phyloP scores from a whole-genome alignment of 2,113 vertebrate species.

The Thryonomys swinderianus region DNA sequence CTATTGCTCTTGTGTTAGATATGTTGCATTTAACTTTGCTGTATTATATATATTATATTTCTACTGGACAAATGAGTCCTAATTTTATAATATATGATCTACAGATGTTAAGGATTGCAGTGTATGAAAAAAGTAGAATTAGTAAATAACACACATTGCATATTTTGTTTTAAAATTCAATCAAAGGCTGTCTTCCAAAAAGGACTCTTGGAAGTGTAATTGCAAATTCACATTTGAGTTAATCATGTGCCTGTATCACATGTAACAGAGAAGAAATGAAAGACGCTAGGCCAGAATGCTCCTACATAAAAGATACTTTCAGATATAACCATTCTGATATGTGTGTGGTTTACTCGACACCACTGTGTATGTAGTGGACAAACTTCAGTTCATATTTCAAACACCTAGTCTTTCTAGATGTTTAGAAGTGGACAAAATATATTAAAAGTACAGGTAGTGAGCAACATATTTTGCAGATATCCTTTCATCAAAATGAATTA shows the following conservation, averaged over 20 bases:
- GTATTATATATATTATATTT: slow-evolving; percentile 37
- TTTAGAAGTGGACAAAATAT: not conserved
- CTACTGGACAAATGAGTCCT: slow-evolving; percentile 36
- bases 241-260: not conserved
- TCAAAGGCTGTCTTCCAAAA: slow-evolving; percentile 57
- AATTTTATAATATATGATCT: slow-evolving; percentile 53
- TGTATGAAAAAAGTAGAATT: slow-evolving; percentile 63
- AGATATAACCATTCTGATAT: slow-evolving; percentile 31
- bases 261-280: not conserved
- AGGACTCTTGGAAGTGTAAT: slow-evolving; percentile 13
- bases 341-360: slow-evolving; percentile 68
- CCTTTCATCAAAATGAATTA: slow-evolving; percentile 50
- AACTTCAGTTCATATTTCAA: slow-evolving; percentile 67
- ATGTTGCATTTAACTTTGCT: slow-evolving; percentile 40
- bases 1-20: slow-evolving; percentile 14
- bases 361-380: no score
- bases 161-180: slow-evolving; percentile 45
- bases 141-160: slow-evolving; percentile 60
- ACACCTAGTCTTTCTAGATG: slow-evolving; percentile 33
- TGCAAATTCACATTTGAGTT: not conserved
- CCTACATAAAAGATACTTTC: slow-evolving; percentile 40
- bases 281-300: not conserved
- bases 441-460: not conserved
- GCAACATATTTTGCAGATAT: slow-evolving; percentile 11
- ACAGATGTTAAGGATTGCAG: slow-evolving; percentile 65